Evolutionary conservation across 2,113 vertebrate species (phyloP).

Genomic region (Coregonus clupeaformis): DNA sequence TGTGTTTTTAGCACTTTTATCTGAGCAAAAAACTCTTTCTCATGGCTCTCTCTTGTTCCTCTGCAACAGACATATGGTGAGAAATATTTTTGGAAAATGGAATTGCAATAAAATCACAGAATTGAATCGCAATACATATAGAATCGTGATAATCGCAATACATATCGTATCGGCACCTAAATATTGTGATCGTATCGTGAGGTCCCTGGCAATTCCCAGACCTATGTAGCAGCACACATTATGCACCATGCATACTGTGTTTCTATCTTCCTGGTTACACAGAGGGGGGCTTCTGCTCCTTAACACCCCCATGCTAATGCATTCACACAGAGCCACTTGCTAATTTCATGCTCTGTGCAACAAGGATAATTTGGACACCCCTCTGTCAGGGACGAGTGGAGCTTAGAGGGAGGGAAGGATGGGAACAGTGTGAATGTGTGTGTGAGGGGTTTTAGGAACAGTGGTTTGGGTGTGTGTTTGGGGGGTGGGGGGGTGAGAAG

Average conservation of each 20-base stretch:
- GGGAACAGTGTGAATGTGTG: background rate
- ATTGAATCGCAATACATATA: too few relatives aligned
- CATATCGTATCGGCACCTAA: too few relatives aligned
- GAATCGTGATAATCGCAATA: too few relatives aligned
- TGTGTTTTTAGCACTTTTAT: too few relatives aligned
- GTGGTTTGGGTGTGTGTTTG: background rate
- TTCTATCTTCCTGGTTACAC: background rate
- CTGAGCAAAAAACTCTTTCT: too few relatives aligned
- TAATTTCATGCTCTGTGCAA: conserved; percentile 71
- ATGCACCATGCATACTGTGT: background rate
- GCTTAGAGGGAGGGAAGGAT: background rate
- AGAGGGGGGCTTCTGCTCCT: conserved; percentile 23
- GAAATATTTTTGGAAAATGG: too few relatives aligned
- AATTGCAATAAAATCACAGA: too few relatives aligned
- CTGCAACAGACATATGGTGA: too few relatives aligned
- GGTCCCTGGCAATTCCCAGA: too few relatives aligned
- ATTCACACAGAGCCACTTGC: conserved; percentile 68
- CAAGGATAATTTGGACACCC: conserved; percentile 65
- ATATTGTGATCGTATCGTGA: too few relatives aligned
- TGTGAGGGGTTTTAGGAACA: background rate
- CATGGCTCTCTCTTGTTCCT: too few relatives aligned
- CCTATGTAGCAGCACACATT: background rate
- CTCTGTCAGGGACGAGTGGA: conserved; percentile 15
- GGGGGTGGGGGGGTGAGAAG: background rate
- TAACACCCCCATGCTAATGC: conserved; percentile 64